Percentiles rank a stretch among this genome's conserved stretches.
phyloP scores from a whole-genome alignment of 2,888 invertebrate genomes.

The Amorpha juglandis region DNA sequence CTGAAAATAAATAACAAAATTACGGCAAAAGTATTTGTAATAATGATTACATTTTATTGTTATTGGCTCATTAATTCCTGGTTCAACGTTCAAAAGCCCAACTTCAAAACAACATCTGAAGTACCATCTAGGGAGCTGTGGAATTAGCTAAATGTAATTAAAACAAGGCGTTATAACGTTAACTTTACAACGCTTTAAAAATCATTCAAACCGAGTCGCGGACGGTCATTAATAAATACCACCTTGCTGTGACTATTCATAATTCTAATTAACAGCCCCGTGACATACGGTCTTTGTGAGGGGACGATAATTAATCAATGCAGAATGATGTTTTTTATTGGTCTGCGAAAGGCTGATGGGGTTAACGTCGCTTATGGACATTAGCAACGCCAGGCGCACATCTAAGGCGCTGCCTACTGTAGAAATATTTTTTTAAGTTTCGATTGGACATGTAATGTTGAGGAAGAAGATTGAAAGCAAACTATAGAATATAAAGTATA shows the following conservation, averaged over 20 bases:
- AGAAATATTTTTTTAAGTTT: no score
- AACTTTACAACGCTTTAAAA: slow-evolving; percentile 24
- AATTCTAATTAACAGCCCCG: slow-evolving; percentile 26
- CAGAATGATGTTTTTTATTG: no score
- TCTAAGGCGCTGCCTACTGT: no score
- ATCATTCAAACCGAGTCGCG: slow-evolving; percentile 3
- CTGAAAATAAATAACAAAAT: no score
- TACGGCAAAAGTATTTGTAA: neutral
- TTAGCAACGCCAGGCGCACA: no score
- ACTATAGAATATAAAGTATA: no score
- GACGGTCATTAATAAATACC: slow-evolving; percentile 21
- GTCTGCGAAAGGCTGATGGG: no score
- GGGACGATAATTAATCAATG: neutral
- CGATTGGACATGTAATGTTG: no score
- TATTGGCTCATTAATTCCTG: neutral
- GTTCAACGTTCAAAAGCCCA: no score
- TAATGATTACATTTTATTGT: neutral
- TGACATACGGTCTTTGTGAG: slow-evolving; percentile 5
- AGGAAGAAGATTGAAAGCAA: no score
- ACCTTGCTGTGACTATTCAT: slow-evolving; percentile 23
- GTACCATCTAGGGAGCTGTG: neutral
- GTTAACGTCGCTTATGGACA: no score
- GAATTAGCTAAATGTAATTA: slow-evolving; percentile 6
- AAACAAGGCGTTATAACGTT: neutral
- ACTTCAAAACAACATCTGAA: neutral